These are phyloP conservation scores for Lineus longissimus DNA, from an alignment of 1,140 invertebrate species.

Conservation along the genomic window DNA sequence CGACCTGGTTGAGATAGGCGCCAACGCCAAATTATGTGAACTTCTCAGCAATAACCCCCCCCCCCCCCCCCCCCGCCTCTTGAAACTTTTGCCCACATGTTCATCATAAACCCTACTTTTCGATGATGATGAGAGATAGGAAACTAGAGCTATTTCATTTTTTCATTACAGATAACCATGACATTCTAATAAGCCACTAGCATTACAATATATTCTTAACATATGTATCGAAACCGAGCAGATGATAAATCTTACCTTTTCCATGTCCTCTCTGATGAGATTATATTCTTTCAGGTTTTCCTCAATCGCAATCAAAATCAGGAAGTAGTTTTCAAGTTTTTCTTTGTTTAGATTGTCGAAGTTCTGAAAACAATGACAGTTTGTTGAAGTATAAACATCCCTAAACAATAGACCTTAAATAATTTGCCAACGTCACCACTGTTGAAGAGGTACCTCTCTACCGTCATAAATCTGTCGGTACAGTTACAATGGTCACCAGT, in stretches of 20 bases:
- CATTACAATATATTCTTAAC: too few species aligned
- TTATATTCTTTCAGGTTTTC: conserved; percentile 19
- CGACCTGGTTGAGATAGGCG: too few species aligned
- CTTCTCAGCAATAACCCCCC: too few species aligned
- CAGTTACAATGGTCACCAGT: not conserved
- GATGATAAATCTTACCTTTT: conserved; percentile 9
- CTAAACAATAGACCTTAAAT: not conserved
- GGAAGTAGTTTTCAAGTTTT: conserved; percentile 15
- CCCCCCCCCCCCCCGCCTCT: too few species aligned
- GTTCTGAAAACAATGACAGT: conserved; percentile 10
- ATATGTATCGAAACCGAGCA: too few species aligned
- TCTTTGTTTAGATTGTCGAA: not conserved
- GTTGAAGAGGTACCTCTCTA: not conserved
- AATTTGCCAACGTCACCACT: not conserved
- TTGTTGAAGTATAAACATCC: not conserved
- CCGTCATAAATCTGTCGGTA: not conserved
- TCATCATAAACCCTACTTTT: too few species aligned
- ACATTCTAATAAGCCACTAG: too few species aligned
- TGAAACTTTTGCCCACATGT: too few species aligned
- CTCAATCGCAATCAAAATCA: conserved; percentile 13
- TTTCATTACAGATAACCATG: too few species aligned
- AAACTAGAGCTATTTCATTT: too few species aligned
- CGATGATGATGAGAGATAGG: too few species aligned
- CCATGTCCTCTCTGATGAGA: conserved; percentile 13
- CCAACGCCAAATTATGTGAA: too few species aligned